Evolutionary conservation across 2,797 vertebrate species (phyloP).

Genomic region (Siniperca scherzeri): DNA sequence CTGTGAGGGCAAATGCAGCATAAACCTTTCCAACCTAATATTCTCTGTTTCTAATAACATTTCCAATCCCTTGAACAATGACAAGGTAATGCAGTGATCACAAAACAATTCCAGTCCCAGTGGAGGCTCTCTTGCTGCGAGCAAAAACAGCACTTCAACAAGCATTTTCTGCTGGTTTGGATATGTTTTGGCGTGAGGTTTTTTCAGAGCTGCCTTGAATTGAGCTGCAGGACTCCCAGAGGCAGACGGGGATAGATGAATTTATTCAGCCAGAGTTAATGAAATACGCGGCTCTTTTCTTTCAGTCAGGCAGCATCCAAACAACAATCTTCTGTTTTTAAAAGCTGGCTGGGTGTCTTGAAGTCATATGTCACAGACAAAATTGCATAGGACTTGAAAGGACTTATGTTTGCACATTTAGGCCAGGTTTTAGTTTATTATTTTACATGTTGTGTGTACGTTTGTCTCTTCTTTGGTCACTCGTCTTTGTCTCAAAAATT

Average conservation of each 20-base stretch:
- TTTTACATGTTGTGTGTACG: not conserved
- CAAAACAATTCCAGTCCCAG: conserved; percentile 67
- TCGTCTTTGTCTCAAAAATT: not conserved
- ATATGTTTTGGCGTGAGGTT: conserved; percentile 61
- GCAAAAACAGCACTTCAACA: conserved; percentile 56
- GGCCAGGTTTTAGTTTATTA: conserved; percentile 1
- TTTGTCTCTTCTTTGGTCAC: not conserved
- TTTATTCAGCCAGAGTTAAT: conserved; percentile 65
- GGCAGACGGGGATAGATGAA: conserved; percentile 56
- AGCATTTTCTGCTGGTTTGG: conserved; percentile 57
- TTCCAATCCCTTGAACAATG: conserved; percentile 65
- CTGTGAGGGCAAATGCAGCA: conserved; percentile 27
- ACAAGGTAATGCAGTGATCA: conserved; percentile 66
- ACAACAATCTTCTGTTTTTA: conserved; percentile 40
- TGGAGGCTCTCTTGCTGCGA: conserved; percentile 59
- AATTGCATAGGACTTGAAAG: conserved; percentile 13
- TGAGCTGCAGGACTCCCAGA: conserved; percentile 63
- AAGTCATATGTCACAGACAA: conserved; percentile 12
- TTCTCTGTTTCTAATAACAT: conserved; percentile 70
- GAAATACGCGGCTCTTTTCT: conserved; percentile 46
- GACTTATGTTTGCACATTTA: not conserved
- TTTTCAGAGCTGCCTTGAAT: conserved; percentile 60
- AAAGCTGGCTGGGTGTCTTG: conserved; percentile 11
- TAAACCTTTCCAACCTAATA: conserved; percentile 55
- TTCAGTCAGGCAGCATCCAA: conserved; percentile 29